These are phyloP conservation scores for Vulpes vulpes DNA, from an alignment of 2,113 vertebrate genomes.

Conservation along the genomic window DNA sequence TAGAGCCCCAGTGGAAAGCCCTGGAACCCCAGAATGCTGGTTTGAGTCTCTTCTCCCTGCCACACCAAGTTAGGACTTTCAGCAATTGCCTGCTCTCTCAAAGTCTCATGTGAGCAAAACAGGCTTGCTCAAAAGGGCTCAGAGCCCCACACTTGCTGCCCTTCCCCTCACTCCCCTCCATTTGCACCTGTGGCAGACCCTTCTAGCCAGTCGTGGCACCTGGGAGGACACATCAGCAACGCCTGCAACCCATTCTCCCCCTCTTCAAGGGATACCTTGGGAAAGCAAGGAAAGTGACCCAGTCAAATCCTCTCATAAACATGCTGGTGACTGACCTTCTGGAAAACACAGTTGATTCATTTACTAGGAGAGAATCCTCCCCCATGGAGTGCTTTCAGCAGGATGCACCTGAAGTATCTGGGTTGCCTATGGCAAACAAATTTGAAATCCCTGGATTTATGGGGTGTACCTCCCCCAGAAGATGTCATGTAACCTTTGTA, in stretches of 20 bases:
- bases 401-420: background rate
- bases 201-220: background rate
- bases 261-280: background rate
- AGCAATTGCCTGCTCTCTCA: background rate
- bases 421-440: background rate
- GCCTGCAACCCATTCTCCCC: background rate
- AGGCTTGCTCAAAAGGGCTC: background rate
- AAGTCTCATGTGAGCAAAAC: background rate
- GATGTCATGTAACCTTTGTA: background rate
- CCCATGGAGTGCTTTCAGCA: background rate
- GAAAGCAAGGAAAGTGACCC: background rate
- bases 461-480: background rate
- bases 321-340: background rate
- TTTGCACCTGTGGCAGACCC: background rate
- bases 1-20: background rate
- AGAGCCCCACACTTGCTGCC: background rate
- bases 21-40: background rate
- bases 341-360: background rate
- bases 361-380: background rate
- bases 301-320: background rate
- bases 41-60: background rate
- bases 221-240: background rate
- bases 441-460: background rate
- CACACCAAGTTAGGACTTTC: background rate
- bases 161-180: fast-evolving